Conservation (phyloP, 1,140 invertebrate species). For the Aleiodes sp. region DNA sequence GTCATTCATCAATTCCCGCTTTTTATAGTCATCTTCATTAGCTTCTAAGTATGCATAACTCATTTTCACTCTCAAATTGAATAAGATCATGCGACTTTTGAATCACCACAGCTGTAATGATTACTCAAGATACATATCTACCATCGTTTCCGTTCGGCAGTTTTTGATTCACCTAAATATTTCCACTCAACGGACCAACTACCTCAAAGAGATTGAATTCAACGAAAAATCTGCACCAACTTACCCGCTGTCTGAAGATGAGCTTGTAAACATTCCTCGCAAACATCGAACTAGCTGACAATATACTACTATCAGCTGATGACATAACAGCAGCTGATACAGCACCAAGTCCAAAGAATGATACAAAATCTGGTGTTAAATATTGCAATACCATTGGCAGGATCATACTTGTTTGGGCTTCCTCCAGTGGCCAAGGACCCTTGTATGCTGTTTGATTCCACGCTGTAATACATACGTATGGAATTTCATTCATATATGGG, state of each 20-base stretch:
- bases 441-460: constrained; percentile 92
- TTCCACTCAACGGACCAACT: too few species aligned
- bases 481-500: constrained; percentile 14
- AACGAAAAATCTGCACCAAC: constrained; percentile 37
- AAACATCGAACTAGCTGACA: constrained; percentile 98
- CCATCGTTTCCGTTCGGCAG: too few species aligned
- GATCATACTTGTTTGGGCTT: constrained; percentile 89
- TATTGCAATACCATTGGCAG: constrained; percentile 97
- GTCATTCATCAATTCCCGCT: too few species aligned
- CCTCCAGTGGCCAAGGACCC: constrained; percentile 77
- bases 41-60: too few species aligned
- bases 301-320: constrained; percentile 95
- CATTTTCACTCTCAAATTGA: too few species aligned
- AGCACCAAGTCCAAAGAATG: constrained; percentile 97
- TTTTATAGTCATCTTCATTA: too few species aligned
- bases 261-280: constrained; percentile 97
- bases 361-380: constrained; percentile 91
- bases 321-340: constrained; percentile 99
- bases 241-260: constrained; percentile 90
- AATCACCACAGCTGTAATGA: too few species aligned
- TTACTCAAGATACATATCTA: too few species aligned
- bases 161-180: too few species aligned
- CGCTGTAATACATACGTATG: constrained; percentile 69
- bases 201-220: background rate
- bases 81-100: too few species aligned